Percentiles rank a stretch among this genome's conserved stretches.
Conservation (phyloP, 64 coral and sea anemone species). For the Acropora tenuis region DNA sequence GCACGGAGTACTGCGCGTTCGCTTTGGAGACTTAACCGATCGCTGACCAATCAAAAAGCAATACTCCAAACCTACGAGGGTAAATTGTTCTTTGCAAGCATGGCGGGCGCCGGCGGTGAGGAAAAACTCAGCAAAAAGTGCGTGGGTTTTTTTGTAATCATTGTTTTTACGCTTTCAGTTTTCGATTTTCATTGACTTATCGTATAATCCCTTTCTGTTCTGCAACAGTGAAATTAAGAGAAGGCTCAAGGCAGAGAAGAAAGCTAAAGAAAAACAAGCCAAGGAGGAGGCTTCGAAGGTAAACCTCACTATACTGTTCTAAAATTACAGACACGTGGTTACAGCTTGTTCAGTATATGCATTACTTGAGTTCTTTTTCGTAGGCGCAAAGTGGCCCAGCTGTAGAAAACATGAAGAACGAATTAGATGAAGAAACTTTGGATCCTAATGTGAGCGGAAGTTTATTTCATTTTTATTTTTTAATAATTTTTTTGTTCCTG, state of each 20-base stretch:
- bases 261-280: constrained; percentile 97
- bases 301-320: not conserved
- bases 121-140: constrained; percentile 95
- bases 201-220: not conserved
- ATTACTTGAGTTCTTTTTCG: not conserved
- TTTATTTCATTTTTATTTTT: not conserved
- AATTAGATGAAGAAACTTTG: constrained; percentile 86
- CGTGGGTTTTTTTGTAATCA: not conserved
- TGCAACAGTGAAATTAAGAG: constrained; percentile 83
- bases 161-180: not conserved
- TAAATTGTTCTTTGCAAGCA: constrained; percentile 51
- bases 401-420: constrained; percentile 83
- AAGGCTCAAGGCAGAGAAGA: constrained; percentile 92
- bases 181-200: not conserved
- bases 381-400: constrained; percentile 55
- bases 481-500: not conserved
- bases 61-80: constrained; percentile 49
- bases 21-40: constrained; percentile 56
- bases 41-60: constrained; percentile 67
- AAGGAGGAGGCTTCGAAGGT: constrained; percentile 75
- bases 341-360: not conserved
- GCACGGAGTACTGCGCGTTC: constrained; percentile 45
- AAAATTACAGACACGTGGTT: constrained; percentile 10
- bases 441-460: constrained; percentile 94
- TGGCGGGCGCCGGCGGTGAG: constrained; percentile 86